Conservation (phyloP, 2,888 invertebrate species). For the Drepana falcataria region DNA sequence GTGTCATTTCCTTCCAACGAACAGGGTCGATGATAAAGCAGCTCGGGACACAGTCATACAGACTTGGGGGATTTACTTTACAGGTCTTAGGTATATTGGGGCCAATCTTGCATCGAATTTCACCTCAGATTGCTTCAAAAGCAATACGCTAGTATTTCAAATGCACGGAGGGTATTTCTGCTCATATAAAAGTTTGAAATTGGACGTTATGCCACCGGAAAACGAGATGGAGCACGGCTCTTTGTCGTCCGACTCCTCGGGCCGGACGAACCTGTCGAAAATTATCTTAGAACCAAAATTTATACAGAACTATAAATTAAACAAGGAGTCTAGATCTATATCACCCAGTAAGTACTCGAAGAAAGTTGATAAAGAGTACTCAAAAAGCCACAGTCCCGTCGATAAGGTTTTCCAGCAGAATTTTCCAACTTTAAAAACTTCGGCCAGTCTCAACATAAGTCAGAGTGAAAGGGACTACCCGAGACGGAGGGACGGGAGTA, state of each 20-base stretch:
- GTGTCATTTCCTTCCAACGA: conserved; percentile 53
- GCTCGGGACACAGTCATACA: conserved; percentile 81
- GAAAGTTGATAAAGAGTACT: conserved; percentile 58
- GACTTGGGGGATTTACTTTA: conserved; percentile 92
- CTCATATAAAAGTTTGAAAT: conserved; percentile 73
- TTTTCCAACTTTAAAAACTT: conserved; percentile 48
- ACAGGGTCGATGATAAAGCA: conserved; percentile 27
- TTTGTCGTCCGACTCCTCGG: conserved; percentile 63
- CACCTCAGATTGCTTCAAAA: conserved; percentile 82
- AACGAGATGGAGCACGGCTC: conserved; percentile 65
- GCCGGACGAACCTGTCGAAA: conserved; percentile 54
- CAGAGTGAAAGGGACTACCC: conserved; percentile 33
- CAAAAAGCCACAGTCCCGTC: conserved; percentile 70
- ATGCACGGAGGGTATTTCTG: conserved; percentile 93
- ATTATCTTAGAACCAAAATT: conserved; percentile 54
- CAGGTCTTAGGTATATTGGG: conserved; percentile 87
- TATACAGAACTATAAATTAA: conserved; percentile 41
- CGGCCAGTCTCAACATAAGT: conserved; percentile 54
- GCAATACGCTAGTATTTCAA: conserved; percentile 90
- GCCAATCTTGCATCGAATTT: conserved; percentile 83
- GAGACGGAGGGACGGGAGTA: conserved; percentile 33
- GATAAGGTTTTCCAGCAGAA: conserved; percentile 62
- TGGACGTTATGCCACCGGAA: conserved; percentile 70
- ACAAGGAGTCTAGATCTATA: conserved; percentile 59
- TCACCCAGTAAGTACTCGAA: conserved; percentile 57